A percentile compares a stretch with the other conserved stretches of the same genome.
phyloP scores from a whole-genome alignment of 2,797 vertebrate species.

The Chelidonichthys spinosus region DNA sequence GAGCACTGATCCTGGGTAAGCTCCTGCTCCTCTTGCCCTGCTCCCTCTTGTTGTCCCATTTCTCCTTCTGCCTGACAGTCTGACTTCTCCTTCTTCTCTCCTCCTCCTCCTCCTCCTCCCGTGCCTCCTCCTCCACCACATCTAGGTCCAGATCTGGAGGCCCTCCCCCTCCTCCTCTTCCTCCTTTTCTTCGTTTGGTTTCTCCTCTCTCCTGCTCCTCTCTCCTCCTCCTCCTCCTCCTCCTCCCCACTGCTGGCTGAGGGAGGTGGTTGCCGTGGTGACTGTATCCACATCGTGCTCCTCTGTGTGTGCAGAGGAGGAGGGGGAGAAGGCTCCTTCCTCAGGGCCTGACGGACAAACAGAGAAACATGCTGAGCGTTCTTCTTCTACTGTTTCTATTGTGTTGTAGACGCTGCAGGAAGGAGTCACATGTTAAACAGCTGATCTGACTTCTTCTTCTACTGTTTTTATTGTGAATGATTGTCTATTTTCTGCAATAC shows the following conservation, averaged over 20 bases:
- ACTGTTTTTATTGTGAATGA: too few relatives aligned
- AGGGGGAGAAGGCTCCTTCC: conserved; percentile 73
- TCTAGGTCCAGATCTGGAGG: conserved; percentile 75
- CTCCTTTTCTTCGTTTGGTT: conserved; percentile 45
- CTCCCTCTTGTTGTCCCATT: conserved; percentile 29
- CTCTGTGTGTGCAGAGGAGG: conserved; percentile 71
- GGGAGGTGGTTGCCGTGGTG: conserved; percentile 58
- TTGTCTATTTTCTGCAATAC: too few relatives aligned
- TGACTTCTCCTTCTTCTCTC: conserved; percentile 42
- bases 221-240: conserved; percentile 26
- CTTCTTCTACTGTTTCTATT: background rate
- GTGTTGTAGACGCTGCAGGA: too few relatives aligned
- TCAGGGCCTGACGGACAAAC: conserved; percentile 79
- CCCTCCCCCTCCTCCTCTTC: conserved; percentile 20
- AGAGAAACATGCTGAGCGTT: conserved; percentile 32
- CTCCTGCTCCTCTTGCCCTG: conserved; percentile 55
- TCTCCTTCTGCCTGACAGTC: conserved; percentile 50
- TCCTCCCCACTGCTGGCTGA: conserved; percentile 39
- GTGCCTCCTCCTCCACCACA: conserved; percentile 56
- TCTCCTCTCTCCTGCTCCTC: conserved; percentile 50
- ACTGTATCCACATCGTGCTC: conserved; percentile 69
- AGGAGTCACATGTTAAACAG: too few relatives aligned
- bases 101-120: conserved; percentile 6
- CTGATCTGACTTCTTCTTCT: too few relatives aligned
- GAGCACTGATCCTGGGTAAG: conserved; percentile 46